These are phyloP conservation scores for Pseudochirops cupreus DNA, from an alignment of 2,797 vertebrate species.

Conservation along the genomic window DNA sequence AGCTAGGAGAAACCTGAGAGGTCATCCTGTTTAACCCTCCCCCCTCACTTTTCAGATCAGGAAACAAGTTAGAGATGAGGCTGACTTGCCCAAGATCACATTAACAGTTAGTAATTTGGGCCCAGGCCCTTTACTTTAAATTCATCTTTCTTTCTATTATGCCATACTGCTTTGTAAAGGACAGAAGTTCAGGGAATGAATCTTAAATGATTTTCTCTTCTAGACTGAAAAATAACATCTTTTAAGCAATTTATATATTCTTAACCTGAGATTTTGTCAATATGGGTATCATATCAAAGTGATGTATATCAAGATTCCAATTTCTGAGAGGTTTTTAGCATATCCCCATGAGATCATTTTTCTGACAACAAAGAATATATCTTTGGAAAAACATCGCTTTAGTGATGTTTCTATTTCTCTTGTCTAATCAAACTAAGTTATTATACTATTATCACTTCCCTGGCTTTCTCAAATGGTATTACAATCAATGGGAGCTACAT, in stretches of 20 bases:
- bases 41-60: not conserved
- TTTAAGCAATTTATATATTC: not conserved
- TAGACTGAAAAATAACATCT: not conserved
- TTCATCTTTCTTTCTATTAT: not conserved
- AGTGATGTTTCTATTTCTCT: not conserved
- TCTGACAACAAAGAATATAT: not conserved
- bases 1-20: not conserved
- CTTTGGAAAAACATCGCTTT: not conserved
- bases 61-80: not conserved
- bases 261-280: not conserved
- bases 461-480: not conserved
- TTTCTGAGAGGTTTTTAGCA: not conserved
- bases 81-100: not conserved
- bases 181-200: not conserved
- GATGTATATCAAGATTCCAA: not conserved
- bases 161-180: not conserved
- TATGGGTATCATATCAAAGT: not conserved
- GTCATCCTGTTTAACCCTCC: not conserved
- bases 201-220: not conserved
- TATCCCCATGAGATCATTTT: not conserved
- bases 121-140: not conserved
- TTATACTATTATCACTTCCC: not conserved
- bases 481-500: not conserved
- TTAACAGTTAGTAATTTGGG: not conserved
- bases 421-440: not conserved